Evolutionary conservation across 1,140 invertebrate genomes (phyloP).

Genomic region (Maconellicoccus hirsutus): DNA sequence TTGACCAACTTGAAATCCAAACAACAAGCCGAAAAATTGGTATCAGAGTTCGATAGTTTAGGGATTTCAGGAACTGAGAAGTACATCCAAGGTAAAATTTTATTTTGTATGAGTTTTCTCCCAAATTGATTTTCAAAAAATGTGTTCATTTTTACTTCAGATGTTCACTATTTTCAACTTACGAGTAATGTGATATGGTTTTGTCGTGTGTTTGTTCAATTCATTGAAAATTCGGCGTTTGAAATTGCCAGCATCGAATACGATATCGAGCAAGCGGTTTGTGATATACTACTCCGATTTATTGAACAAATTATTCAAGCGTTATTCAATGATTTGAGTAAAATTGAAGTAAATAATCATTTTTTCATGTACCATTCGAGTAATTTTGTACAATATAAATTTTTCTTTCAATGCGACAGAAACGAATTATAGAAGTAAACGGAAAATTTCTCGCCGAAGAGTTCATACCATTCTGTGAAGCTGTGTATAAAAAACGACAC

Average conservation of each 20-base stretch:
- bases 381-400: background rate
- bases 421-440: slow-evolving; percentile 43
- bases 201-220: background rate
- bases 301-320: background rate
- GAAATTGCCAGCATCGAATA: background rate
- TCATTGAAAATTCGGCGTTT: background rate
- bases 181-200: background rate
- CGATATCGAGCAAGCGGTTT: background rate
- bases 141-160: background rate
- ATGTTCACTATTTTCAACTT: background rate
- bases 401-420: slow-evolving; percentile 34
- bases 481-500: slow-evolving; percentile 16
- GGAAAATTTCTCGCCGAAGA: slow-evolving; percentile 42
- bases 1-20: slow-evolving; percentile 53
- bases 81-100: slow-evolving; percentile 42
- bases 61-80: slow-evolving; percentile 41
- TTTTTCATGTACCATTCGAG: background rate
- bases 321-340: background rate
- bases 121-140: background rate
- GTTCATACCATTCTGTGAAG: slow-evolving; percentile 36
- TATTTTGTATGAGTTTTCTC: background rate
- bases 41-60: slow-evolving; percentile 44
- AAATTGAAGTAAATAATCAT: background rate
- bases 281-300: background rate
- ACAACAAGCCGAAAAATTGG: slow-evolving; percentile 39